Base-by-base conservation (phyloP, 1,140 invertebrate genomes). In the Dermatophagoides farinae region DNA sequence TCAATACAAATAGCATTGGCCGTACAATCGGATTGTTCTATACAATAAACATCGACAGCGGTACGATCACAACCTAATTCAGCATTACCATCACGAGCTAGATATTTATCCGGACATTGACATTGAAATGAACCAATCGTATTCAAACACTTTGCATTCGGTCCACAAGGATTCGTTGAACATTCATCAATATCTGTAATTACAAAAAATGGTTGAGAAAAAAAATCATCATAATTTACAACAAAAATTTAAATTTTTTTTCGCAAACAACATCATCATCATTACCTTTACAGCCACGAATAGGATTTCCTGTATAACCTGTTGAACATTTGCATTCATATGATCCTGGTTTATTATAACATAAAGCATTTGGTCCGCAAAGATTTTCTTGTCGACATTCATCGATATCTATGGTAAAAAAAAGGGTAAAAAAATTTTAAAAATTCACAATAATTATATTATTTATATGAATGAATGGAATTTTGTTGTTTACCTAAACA, bases 91-190 rank as follows among this genome's bases (percentile, higher is more conserved):
- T 62, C 61, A 18, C 62, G 18, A 38, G 62, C 61, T 16, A 63
- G 16, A 44, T 62, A 63, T 43, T 64, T 64, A 20, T 59, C 39
- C 2, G 85, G 81, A 67, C 88, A 92, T 65, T 79, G 84, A 67
- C 88, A 92, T 65, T 88, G 86, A 67, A 82, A 91, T 11, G 57
- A 55, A 49, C 88, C 88, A 6, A 81, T 77, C 0, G 84, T 86
- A 67, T 92, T 91, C 46, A 91, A 83, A 67, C 88, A 92, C 22
- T 83, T 80, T 1, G 88, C 86, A 70, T 87, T 85, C 62, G 78
- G 75, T 20, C 86, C 88, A 70, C 88, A 91, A 4, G 84, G 83
- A 67, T 83, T 67, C 44, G 57, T 18, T 18, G 16, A 20, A 49
- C 67, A 68, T 49, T 68, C 67, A 46, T 68, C 59, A 12, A 68